Base-by-base conservation (phyloP, 2,113 vertebrate genomes). In the Salvelinus fontinalis region DNA sequence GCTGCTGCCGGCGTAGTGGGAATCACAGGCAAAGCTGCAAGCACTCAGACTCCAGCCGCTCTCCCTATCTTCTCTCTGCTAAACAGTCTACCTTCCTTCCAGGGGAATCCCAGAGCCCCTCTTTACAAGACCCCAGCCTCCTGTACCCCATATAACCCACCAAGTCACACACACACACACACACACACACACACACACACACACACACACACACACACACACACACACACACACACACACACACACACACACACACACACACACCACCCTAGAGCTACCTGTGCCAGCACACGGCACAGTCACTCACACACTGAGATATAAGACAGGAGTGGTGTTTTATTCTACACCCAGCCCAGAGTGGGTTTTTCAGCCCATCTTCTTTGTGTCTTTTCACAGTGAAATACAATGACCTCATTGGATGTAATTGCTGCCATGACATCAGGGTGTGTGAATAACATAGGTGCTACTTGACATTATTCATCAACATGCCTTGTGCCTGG, bases 391-490 rank as follows among this genome's bases (percentile, higher is more conserved):
- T 87, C 80, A 90, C 26, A 75, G 70, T 82, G 81, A 86, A 88
- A 79, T 76, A 85, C 71, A 82, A 65, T 91, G 87, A 92, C 83
- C 83, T 90, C 90, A 91, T 83, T 81, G 86, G 78, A 79, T 89
- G 79, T 85, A 83, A 87, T 83, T 88, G 81, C 85, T 81, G 78
- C 78, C 64, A 81, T 91, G 90, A 91, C 84, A 87, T 93, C 91
- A 91, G 68, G 54, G 6, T 64, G 67, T 76, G 80, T 79, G 51
- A 76, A 76, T 83, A 84, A 83, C 86, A 85, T 87, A 84, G 75
- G 83, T 86, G 75, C 79, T 86, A 79, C 44, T 82, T 87, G 81
- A 84, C 80, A 26, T 82, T 83, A 84, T 85, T 87, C 74, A 82
- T 82, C 77, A 76, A 77, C 78, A 82, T 44, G 22, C 77, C 27